Percentiles rank a stretch among this genome's conserved stretches.
Evolutionary conservation across 2,888 invertebrate genomes (phyloP).

Genomic region (Sphecodes monilicornis): DNA sequence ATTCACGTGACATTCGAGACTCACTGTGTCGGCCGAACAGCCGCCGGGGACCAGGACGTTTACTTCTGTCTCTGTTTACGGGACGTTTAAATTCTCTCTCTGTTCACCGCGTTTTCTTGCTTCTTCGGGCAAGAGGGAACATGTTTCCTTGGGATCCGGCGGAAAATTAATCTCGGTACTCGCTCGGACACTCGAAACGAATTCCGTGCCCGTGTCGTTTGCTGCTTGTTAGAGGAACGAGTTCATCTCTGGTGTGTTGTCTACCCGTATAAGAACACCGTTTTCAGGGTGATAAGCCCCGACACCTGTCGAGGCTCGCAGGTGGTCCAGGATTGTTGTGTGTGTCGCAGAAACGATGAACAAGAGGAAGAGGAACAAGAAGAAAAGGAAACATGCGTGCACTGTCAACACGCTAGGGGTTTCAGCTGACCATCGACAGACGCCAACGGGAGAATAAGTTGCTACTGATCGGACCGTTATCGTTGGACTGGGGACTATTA

Average conservation of each 20-base stretch:
- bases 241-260: constrained; percentile 33
- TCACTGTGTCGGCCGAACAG: background rate
- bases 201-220: background rate
- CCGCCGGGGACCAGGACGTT: background rate
- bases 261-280: constrained; percentile 26
- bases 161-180: constrained; percentile 45
- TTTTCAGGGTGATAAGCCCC: constrained; percentile 50
- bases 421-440: constrained; percentile 59
- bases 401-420: constrained; percentile 10
- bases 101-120: background rate
- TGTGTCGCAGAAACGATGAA: constrained; percentile 28
- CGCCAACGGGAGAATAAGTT: background rate
- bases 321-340: constrained; percentile 58
- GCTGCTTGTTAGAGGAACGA: constrained; percentile 52
- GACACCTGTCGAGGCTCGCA: constrained; percentile 60
- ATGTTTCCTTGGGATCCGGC: background rate
- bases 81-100: background rate
- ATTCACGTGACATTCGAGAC: background rate
- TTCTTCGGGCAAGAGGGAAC: background rate
- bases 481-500: too few species aligned
- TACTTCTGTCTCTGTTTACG: background rate
- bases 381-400: background rate
- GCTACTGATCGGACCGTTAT: background rate
- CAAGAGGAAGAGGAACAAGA: background rate
- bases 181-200: background rate